These are phyloP conservation scores for Goniozus legneri DNA, from an alignment of 1,140 invertebrate genomes.

Conservation along the genomic window DNA sequence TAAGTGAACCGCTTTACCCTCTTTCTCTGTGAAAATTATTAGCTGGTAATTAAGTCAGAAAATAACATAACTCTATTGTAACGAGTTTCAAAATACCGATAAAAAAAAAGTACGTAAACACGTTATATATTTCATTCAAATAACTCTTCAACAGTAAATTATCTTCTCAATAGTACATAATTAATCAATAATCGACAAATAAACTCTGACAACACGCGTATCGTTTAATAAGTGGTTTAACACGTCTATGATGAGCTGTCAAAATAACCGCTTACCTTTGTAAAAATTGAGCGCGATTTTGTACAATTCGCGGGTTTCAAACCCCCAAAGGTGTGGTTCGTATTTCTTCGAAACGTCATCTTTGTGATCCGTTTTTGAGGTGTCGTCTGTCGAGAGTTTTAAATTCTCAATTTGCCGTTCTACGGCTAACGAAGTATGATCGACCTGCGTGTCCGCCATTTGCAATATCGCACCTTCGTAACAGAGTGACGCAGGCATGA, in stretches of 20 bases:
- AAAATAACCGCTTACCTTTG: conserved; percentile 66
- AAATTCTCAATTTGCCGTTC: conserved; percentile 38
- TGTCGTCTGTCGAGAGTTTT: conserved; percentile 22
- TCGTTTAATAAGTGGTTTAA: no score
- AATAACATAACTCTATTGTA: no score
- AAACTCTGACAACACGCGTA: no score
- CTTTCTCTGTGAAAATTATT: conserved; percentile 85
- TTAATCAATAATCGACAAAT: no score
- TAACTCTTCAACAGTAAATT: no score
- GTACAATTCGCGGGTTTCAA: conserved; percentile 68
- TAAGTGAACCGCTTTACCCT: conserved; percentile 91
- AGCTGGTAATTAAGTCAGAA: no score
- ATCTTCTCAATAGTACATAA: no score
- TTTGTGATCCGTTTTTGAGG: conserved; percentile 13
- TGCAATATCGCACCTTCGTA: no score
- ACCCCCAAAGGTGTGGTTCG: conserved; percentile 44
- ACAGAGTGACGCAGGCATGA: no score
- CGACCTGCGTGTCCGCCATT: conserved; percentile 43
- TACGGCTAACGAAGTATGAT: conserved; percentile 34
- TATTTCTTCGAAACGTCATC: conserved; percentile 12
- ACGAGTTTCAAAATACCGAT: no score
- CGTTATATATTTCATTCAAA: no score
- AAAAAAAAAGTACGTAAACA: no score
- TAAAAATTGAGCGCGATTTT: conserved; percentile 82
- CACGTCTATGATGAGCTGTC: conserved; percentile 2